Base-by-base conservation (phyloP, 2,888 invertebrate genomes). In the Aphelenchoides bicaudatus region DNA sequence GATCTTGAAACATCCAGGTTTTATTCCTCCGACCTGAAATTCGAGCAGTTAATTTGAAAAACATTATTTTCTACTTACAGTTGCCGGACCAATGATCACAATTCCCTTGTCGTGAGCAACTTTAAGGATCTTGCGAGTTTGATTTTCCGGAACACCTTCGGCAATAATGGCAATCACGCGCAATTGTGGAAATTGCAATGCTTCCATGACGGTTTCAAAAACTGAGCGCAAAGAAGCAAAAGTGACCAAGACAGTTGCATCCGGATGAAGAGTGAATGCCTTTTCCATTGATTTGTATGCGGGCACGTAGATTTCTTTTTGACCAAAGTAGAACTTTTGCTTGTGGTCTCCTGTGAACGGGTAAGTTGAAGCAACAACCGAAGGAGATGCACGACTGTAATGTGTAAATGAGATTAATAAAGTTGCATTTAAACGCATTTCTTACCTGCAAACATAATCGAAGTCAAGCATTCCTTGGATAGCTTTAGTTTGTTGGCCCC, bases 251-350 rank as follows among this genome's bases (percentile, higher is more conserved):
- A 94, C 91, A 66, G 91, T 90, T 1, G 93, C 94, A 58, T 92
- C 90, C 21, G 89, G 88, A 79, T 98, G 94, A 72, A 91, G 92
- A 4, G 85, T 85, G 87, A 96, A 91, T 1, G 94, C 93, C 74
- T 93, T 91, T 65, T 87, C 88, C 92, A 98, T 93, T 77, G 89
- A 90, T 72, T 93, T 93, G 83, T 96, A 99, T 4, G 94, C 90
- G 73, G 83, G 65, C 23, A 77, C 61, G n/a, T 76, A 65, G 47
- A 77, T 66, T 54, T 77, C 96, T 80, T 94, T 92, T 82, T 98
- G 96, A 0, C 98, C 98, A 88, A 94, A 98, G 81, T 99, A 99
- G 83, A 91, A 98, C 81, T 98, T 99, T 82, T 94, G 94, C 80
- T 93, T 94, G 82, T 98, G 96, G 81, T 98, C 94, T 0, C 83